Conservation (phyloP, 2,797 vertebrate genomes). For the Anisognathus igniventris region DNA sequence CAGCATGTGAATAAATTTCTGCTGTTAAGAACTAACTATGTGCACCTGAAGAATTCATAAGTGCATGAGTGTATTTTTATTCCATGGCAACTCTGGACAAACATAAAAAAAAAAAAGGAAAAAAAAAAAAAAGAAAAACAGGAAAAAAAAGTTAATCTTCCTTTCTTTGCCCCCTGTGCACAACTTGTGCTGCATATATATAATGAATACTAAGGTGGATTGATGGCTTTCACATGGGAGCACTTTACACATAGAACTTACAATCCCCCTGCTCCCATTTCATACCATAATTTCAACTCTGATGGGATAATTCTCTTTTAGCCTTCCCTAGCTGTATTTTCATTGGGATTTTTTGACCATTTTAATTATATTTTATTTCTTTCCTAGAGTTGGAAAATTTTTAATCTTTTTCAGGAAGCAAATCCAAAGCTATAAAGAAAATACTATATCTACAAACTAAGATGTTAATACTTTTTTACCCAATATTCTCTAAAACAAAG, state of each 20-base stretch:
- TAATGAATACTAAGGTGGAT: background rate
- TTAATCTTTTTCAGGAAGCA: background rate
- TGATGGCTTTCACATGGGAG: background rate
- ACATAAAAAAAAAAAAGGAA: background rate
- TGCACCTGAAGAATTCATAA: background rate
- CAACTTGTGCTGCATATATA: background rate
- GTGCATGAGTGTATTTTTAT: background rate
- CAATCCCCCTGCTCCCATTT: background rate
- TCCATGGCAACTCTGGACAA: background rate
- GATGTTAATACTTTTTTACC: background rate
- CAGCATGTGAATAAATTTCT: background rate
- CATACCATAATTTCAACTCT: background rate
- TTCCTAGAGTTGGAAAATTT: background rate
- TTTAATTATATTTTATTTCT: background rate
- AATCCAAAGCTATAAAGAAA: background rate
- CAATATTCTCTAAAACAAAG: background rate
- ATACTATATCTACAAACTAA: background rate
- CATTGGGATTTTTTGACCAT: accelerated
- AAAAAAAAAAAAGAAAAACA: background rate
- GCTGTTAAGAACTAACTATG: background rate
- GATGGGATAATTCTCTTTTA: background rate
- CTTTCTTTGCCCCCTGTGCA: background rate
- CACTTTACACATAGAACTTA: background rate
- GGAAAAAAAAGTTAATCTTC: background rate
- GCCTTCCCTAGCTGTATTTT: background rate